These are phyloP conservation scores for Hippocampus mohnikei DNA, from an alignment of 2,113 vertebrate species.

Conservation along the genomic window DNA sequence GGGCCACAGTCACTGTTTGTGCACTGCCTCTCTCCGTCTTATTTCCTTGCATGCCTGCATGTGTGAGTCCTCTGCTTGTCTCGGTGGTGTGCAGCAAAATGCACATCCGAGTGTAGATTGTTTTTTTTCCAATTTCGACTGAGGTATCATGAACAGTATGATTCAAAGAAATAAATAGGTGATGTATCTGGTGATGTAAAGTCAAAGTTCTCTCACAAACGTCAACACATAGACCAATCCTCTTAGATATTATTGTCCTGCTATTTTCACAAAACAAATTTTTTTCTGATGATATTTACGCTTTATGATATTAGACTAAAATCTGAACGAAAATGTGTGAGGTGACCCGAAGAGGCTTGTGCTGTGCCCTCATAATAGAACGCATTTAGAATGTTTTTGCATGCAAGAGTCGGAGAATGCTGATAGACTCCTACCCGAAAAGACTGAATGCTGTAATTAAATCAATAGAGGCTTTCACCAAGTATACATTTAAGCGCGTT, in stretches of 20 bases:
- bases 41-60: constrained; percentile 1
- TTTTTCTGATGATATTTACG: background rate
- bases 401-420: background rate
- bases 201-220: background rate
- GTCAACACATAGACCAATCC: background rate
- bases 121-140: background rate
- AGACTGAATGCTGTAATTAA: constrained; percentile 1
- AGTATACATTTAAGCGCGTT: background rate
- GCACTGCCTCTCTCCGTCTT: background rate
- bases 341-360: background rate
- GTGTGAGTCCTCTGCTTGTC: background rate
- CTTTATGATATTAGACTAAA: background rate
- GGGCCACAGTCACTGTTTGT: background rate
- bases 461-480: background rate
- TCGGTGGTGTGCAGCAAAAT: background rate
- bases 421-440: background rate
- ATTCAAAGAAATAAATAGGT: background rate
- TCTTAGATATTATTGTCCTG: too few species aligned
- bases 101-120: background rate
- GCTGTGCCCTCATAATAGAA: background rate
- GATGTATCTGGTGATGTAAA: background rate
- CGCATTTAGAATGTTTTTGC: background rate
- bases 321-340: background rate
- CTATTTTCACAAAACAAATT: background rate
- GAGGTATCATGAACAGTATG: background rate